These are phyloP conservation scores for Apostichopus parvimensis DNA, from an alignment of 35 echinoderm and acorn worm genomes.

Conservation along the genomic window DNA sequence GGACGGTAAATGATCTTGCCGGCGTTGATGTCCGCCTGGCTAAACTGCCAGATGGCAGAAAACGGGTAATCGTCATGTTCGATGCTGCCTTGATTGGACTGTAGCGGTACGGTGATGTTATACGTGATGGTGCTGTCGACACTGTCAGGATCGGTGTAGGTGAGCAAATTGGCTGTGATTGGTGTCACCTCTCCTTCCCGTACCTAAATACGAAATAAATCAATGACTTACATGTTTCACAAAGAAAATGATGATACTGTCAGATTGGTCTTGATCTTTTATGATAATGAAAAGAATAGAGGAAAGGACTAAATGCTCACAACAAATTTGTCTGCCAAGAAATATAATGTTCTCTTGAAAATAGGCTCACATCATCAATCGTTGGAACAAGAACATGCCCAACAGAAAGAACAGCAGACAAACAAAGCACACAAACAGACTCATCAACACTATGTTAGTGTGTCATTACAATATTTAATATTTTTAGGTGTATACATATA, in stretches of 20 bases:
- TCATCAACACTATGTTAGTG: too few relatives aligned
- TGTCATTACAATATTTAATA: too few relatives aligned
- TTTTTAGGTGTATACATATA: too few relatives aligned
- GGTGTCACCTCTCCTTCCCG: conserved; percentile 72
- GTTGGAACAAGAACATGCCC: too few relatives aligned
- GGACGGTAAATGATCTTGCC: conserved; percentile 91
- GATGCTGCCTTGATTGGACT: conserved; percentile 67
- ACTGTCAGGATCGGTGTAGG: conserved; percentile 92
- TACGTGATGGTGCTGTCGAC: conserved; percentile 74
- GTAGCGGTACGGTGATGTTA: conserved; percentile 85
- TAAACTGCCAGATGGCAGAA: conserved; percentile 67
- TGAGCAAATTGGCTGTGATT: conserved; percentile 63
- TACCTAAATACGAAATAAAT: conserved; percentile 44
- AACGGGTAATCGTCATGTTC: conserved; percentile 78
- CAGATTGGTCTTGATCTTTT: too few relatives aligned
- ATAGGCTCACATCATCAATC: too few relatives aligned
- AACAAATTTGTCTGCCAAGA: too few relatives aligned
- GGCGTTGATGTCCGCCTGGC: conserved; percentile 95
- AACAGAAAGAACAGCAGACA: too few relatives aligned
- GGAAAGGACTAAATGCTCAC: neutral
- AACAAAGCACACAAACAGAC: too few relatives aligned
- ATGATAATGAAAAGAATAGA: neutral
- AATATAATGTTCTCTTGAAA: too few relatives aligned
- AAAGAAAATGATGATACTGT: neutral
- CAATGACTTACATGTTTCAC: neutral